These are phyloP conservation scores for Triplophysa bombifrons DNA, from an alignment of 2,797 vertebrate species.

Conservation along the genomic window DNA sequence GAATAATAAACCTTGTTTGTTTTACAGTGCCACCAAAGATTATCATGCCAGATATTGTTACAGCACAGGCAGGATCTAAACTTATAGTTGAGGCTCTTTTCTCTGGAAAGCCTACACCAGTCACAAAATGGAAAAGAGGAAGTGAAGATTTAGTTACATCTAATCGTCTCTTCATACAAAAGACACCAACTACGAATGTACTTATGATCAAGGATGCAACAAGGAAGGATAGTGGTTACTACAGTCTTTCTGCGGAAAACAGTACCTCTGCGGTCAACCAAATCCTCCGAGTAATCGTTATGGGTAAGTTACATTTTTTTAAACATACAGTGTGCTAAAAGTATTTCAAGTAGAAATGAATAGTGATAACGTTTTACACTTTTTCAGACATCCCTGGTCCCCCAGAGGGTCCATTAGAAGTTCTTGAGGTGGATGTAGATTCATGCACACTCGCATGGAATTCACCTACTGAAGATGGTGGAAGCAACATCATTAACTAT, in stretches of 20 bases:
- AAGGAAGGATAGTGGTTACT: constrained; percentile 92
- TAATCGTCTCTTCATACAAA: constrained; percentile 88
- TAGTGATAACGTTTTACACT: not conserved
- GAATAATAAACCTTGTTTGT: constrained; percentile 15
- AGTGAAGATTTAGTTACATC: constrained; percentile 88
- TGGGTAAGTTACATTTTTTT: constrained; percentile 81
- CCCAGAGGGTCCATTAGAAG: constrained; percentile 89
- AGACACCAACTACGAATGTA: constrained; percentile 82
- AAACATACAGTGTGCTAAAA: not conserved
- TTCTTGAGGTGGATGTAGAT: constrained; percentile 90
- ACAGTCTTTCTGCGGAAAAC: constrained; percentile 92
- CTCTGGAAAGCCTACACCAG: constrained; percentile 90
- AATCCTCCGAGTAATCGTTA: constrained; percentile 88
- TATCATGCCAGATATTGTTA: constrained; percentile 89
- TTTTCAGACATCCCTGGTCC: constrained; percentile 91
- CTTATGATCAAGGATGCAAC: constrained; percentile 92
- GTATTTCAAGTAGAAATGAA: not conserved
- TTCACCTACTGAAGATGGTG: constrained; percentile 92
- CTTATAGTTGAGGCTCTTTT: constrained; percentile 91
- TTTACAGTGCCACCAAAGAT: constrained; percentile 92
- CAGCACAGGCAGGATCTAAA: constrained; percentile 92
- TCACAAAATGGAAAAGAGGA: constrained; percentile 90
- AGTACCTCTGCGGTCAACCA: constrained; percentile 87
- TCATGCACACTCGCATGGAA: constrained; percentile 95
- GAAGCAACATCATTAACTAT: constrained; percentile 97